Percentiles rank a stretch among this genome's conserved stretches.
phyloP scores from a whole-genome alignment of 2,113 vertebrate genomes.

The Callopanchax toddi region DNA sequence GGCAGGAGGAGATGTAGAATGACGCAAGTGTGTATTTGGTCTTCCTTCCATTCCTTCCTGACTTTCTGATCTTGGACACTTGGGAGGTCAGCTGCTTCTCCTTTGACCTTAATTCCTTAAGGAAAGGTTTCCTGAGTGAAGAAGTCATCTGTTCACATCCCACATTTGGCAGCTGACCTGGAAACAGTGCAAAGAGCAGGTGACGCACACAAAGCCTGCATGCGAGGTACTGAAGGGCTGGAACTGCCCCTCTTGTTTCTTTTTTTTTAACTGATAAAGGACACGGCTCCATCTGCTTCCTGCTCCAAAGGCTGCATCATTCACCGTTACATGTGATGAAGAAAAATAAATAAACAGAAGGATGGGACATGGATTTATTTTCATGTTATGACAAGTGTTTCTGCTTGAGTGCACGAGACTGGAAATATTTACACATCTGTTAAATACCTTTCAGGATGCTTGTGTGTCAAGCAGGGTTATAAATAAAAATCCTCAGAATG shows the following conservation, averaged over 20 bases:
- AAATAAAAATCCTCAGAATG: conserved; percentile 14
- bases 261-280: conserved; percentile 53
- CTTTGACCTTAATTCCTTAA: conserved; percentile 65
- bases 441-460: conserved; percentile 21
- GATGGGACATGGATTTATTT: conserved; percentile 57
- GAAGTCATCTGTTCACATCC: conserved; percentile 19
- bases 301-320: conserved; percentile 42
- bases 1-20: conserved; percentile 23
- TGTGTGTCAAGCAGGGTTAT: conserved; percentile 19
- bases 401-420: conserved; percentile 14
- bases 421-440: conserved; percentile 47
- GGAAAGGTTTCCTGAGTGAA: conserved; percentile 67
- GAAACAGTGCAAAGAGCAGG: conserved; percentile 44
- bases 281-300: conserved; percentile 70
- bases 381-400: conserved; percentile 62
- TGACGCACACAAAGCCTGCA: conserved; percentile 34
- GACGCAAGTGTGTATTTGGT: conserved; percentile 52
- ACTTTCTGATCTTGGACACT: conserved; percentile 46
- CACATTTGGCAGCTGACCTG: conserved; percentile 54
- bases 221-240: conserved; percentile 16
- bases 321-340: conserved; percentile 44
- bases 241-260: conserved; percentile 17
- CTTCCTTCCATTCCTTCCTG: conserved; percentile 45
- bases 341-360: conserved; percentile 53
- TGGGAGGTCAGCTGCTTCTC: conserved; percentile 35